Evolutionary conservation across 1,140 invertebrate genomes (phyloP).

Genomic region (Zelostemma sp.): DNA sequence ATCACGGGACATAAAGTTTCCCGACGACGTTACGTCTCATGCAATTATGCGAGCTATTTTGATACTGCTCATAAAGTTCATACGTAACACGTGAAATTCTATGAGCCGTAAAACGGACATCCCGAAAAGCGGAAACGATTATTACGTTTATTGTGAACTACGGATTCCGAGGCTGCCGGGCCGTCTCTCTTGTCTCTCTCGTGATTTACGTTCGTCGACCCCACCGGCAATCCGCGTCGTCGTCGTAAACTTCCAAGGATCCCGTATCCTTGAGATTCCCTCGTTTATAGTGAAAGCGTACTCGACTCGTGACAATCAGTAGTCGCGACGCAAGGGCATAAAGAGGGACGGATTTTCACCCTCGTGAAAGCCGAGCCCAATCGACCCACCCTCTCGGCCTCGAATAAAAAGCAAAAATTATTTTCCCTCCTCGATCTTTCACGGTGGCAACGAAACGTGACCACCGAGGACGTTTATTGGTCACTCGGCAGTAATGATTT

Average conservation of each 20-base stretch:
- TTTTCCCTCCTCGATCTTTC: conserved; percentile 1
- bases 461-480: neutral
- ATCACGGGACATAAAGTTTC: neutral
- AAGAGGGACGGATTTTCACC: conserved; percentile 5
- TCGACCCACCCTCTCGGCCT: neutral
- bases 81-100: conserved; percentile 9
- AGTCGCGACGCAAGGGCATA: conserved; percentile 5
- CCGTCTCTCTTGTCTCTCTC: conserved; percentile 7
- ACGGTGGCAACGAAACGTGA: neutral
- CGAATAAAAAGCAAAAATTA: conserved; percentile 10
- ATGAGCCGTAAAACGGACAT: conserved; percentile 19
- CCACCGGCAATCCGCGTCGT: conserved; percentile 5
- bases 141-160: conserved; percentile 21
- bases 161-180: conserved; percentile 8
- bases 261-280: conserved; percentile 6
- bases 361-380: conserved; percentile 7
- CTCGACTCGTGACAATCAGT: conserved; percentile 16
- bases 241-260: conserved; percentile 12
- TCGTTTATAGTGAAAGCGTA: conserved; percentile 12
- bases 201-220: conserved; percentile 19
- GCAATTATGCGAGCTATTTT: conserved; percentile 4
- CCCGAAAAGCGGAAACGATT: conserved; percentile 14
- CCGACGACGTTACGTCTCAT: neutral
- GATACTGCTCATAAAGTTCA: conserved; percentile 1
- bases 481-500: neutral